Evolutionary conservation across 2,113 vertebrate species (phyloP), one percentile per base, ranked within the genome.

Genomic region (Sciurus niger): DNA sequence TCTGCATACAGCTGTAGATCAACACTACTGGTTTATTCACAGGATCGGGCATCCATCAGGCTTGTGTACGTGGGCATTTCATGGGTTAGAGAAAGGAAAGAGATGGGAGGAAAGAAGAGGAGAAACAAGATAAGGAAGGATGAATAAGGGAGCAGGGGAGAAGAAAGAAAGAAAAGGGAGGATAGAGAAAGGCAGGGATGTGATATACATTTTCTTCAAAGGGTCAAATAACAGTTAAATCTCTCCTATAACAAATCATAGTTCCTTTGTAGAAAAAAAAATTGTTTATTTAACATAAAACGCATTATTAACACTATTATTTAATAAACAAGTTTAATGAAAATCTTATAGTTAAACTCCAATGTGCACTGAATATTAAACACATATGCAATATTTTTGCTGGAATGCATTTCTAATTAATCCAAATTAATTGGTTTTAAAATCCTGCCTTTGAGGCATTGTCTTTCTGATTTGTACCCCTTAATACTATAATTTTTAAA

Each of bases 311-410:
- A 40, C 40, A 63, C 20, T 63, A 89, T 74, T 53, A 76, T 93
- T 98, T 93, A 78, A 95, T 92, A 46, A 91, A 95, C 89, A 89
- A 96, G 84, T 28, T 90, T 96, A 95, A 82, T 96, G 94, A 76
- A 1, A 5, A 83, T 48, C 12, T 14, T 74, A 28, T 77, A 93
- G 89, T 43, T 92, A 63, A 53, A 0, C 2, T 94, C 20, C 24
- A 92, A 0, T 6, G 14, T 70, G 79, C 46, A 78, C 1, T 90
- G 93, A 96, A 5, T 48, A 43, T 93, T 8, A 58, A 67, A 53
- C 0, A 86, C 97, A 37, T 91, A 53, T 16, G 25, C 7, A 74
- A 37, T 87, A 60, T 34, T 65, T 46, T 89, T 80, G 40, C 22
- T 97, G 22, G 20, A 65, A 87, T 60, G 60, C 80, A 94, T 73